phyloP scores from a whole-genome alignment of 1,140 invertebrate species.

The Drosophila micromelanica region DNA sequence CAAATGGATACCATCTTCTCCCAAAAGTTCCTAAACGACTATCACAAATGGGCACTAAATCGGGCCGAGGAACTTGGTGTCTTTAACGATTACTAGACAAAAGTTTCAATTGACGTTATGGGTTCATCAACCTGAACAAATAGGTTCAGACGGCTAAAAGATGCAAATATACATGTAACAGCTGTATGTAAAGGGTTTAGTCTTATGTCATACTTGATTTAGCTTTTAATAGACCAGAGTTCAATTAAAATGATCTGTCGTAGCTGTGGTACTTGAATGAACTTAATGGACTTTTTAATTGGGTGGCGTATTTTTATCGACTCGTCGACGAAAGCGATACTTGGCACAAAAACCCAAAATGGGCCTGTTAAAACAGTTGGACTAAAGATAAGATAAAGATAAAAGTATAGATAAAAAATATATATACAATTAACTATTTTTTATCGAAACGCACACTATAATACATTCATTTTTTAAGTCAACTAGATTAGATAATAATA shows the following conservation, averaged over 20 bases:
- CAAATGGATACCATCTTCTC: constrained; percentile 65
- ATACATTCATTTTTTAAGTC: too few relatives aligned
- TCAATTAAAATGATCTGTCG: constrained; percentile 49
- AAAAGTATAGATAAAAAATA: not conserved
- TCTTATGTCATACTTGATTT: constrained; percentile 19
- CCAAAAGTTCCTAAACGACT: constrained; percentile 54
- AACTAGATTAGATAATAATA: too few relatives aligned
- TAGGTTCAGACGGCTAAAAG: constrained; percentile 1
- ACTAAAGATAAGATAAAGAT: not conserved
- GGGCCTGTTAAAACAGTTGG: not conserved
- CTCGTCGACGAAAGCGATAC: not conserved
- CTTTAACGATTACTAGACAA: constrained; percentile 60
- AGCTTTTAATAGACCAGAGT: constrained; percentile 31
- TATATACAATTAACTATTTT: too few relatives aligned
- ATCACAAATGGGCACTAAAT: constrained; percentile 65
- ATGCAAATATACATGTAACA: not conserved
- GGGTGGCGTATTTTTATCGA: constrained; percentile 1
- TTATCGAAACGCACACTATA: too few relatives aligned
- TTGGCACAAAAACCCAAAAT: not conserved
- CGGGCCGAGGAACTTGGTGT: constrained; percentile 68
- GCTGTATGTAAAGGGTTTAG: constrained; percentile 1
- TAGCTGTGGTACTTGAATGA: constrained; percentile 14
- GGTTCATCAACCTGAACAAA: constrained; percentile 17
- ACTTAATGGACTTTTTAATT: constrained; percentile 20
- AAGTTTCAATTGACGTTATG: not conserved